Percentiles rank a stretch among this genome's conserved stretches.
phyloP scores from a whole-genome alignment of 2,888 invertebrate genomes.

The Anthophora plumipes region DNA sequence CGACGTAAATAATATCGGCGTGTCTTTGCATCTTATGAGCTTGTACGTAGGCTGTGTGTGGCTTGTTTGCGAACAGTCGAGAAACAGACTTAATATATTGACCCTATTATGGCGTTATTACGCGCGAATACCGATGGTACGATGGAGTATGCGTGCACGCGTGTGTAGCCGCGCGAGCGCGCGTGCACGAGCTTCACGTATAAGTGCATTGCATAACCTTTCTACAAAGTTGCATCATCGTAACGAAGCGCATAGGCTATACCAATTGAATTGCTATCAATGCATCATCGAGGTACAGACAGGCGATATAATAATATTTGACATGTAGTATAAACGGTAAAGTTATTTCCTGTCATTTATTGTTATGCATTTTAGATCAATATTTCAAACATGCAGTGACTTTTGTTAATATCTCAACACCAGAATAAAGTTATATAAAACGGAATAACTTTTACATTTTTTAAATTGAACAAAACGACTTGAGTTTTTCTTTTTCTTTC shows the following conservation, averaged over 20 bases:
- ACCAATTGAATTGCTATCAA: constrained; percentile 50
- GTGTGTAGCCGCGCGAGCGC: background rate
- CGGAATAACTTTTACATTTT: too few relatives aligned
- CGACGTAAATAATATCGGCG: constrained; percentile 49
- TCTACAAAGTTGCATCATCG: constrained; percentile 44
- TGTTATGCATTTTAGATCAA: too few relatives aligned
- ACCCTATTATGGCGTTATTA: constrained; percentile 69
- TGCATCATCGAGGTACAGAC: constrained; percentile 50
- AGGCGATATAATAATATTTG: constrained; percentile 56
- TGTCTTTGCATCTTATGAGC: constrained; percentile 68
- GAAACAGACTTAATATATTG: constrained; percentile 68
- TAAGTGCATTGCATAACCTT: constrained; percentile 14
- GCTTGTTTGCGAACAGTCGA: constrained; percentile 45
- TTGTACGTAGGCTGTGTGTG: constrained; percentile 20
- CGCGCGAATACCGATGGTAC: constrained; percentile 58
- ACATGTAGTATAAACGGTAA: constrained; percentile 35
- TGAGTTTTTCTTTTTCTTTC: too few relatives aligned
- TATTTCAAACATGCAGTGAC: too few relatives aligned
- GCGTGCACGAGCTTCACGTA: background rate
- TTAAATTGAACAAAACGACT: too few relatives aligned
- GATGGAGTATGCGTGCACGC: constrained; percentile 12
- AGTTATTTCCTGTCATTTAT: background rate
- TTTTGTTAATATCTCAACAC: too few relatives aligned
- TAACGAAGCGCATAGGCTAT: constrained; percentile 43
- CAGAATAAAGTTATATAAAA: too few relatives aligned